Base-by-base conservation (phyloP, 2,888 invertebrate genomes). In the Pammene fasciana region DNA sequence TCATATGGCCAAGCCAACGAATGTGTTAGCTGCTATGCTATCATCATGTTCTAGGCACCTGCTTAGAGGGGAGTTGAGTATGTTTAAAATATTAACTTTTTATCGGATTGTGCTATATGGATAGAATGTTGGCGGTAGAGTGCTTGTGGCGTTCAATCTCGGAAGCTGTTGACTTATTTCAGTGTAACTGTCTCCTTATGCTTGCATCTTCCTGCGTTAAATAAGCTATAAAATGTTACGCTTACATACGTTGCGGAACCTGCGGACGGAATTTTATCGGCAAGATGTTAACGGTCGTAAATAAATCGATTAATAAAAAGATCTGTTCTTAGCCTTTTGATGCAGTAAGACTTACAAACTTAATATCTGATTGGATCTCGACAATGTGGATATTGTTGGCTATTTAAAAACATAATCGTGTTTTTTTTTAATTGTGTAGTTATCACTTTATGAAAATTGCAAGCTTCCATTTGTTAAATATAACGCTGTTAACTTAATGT, bases 361-460 rank as follows among this genome's bases (percentile, higher is more conserved):
- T 18, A 48, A 50, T 34, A 57, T 57, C 43, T 64, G 26, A 36
- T 11, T n/a, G 18, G 18, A 14, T n/a, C 57, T 59, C 38, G 10
- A 54, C 34, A 52, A 52, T n/a, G 18, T 50, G 16, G 45, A 38
- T n/a, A n/a, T 34, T 55, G 64, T 56, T 56, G 43, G 50, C 57
- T 57, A 62, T 14, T 10, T 41, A 43, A 16, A 38, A 48, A 50
- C 48, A 59, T 75, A 75, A 72, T 74, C 72, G 75, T 73, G 76
- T 79, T 80, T 84, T 83, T 88, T 89, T 86, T 79, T 34, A 65
- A 80, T 79, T 88, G 85, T 88, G 82, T 87, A 85, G 83, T 77
- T 81, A 83, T 85, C 79, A 81, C 81, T 77, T 76, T 80, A 81
- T 79, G 72, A 79, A 79, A 82, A 77, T 83, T 78, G 80, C 82